Evolutionary conservation across 2,113 vertebrate genomes (phyloP).

Genomic region (Fulmarus glacialis): DNA sequence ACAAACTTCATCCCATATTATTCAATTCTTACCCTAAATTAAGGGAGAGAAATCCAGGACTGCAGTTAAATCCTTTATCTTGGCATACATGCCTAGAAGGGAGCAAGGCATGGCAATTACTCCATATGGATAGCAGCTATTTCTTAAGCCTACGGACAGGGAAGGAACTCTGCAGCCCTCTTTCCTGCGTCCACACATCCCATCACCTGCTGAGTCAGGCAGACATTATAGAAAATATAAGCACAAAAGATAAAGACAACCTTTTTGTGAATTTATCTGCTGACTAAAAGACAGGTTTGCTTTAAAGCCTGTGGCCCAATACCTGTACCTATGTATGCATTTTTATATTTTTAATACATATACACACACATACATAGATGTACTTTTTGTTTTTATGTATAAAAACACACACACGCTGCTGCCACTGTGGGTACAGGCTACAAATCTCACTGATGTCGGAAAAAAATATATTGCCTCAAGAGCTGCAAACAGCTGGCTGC

Average conservation of each 20-base stretch:
- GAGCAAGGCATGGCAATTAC: background rate
- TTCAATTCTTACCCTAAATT: background rate
- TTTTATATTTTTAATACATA: background rate
- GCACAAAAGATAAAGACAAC: background rate
- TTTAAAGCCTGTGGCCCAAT: background rate
- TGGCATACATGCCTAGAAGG: background rate
- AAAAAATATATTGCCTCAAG: background rate
- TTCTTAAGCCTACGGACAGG: background rate
- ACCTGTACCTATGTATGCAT: background rate
- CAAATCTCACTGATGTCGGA: background rate
- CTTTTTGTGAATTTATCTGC: background rate
- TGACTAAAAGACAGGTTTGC: background rate
- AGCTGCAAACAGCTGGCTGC: constrained; percentile 11
- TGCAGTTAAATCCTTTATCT: background rate
- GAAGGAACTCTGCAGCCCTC: background rate
- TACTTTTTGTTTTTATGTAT: background rate
- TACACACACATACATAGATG: background rate
- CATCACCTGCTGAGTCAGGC: background rate
- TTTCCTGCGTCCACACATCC: background rate
- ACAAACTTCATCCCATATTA: background rate
- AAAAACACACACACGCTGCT: background rate
- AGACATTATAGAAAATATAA: background rate
- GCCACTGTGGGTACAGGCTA: background rate
- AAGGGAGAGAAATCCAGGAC: background rate
- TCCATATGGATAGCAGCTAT: background rate